A percentile compares a stretch with the other conserved stretches of the same genome.
Evolutionary conservation across 2,797 vertebrate genomes (phyloP).

Genomic region (Lacerta agilis): DNA sequence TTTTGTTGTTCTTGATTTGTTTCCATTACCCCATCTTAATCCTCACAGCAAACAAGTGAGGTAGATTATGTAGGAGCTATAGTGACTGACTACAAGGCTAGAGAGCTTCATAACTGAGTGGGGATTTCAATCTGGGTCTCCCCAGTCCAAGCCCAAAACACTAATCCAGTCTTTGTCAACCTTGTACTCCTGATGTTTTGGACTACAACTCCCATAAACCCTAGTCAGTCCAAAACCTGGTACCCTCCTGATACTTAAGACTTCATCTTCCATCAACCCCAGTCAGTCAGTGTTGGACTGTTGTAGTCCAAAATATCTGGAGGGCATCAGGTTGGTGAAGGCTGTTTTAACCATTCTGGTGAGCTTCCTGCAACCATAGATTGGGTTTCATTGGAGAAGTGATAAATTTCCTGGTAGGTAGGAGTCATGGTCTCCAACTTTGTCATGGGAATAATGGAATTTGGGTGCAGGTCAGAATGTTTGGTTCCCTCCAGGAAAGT

Average conservation of each 20-base stretch:
- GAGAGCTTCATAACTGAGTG: neutral
- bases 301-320: too few relatives aligned
- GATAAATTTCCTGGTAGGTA: neutral
- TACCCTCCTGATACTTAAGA: too few relatives aligned
- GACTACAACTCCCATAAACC: neutral
- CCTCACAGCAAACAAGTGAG: neutral
- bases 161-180: neutral
- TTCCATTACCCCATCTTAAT: neutral
- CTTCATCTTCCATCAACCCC: neutral
- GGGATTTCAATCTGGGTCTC: neutral
- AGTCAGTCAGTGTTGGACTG: too few relatives aligned
- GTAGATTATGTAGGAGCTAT: neutral
- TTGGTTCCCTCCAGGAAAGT: neutral
- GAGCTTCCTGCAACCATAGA: neutral
- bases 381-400: neutral
- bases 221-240: too few relatives aligned
- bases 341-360: neutral
- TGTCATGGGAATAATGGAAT: neutral
- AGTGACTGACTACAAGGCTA: too few relatives aligned
- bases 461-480: neutral
- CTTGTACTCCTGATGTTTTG: too few relatives aligned
- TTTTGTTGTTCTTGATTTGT: neutral
- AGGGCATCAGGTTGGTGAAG: too few relatives aligned
- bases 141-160: too few relatives aligned
- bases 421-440: neutral